Base-by-base conservation (phyloP, 1,140 invertebrate species). In the Neodiprion pinetum region DNA sequence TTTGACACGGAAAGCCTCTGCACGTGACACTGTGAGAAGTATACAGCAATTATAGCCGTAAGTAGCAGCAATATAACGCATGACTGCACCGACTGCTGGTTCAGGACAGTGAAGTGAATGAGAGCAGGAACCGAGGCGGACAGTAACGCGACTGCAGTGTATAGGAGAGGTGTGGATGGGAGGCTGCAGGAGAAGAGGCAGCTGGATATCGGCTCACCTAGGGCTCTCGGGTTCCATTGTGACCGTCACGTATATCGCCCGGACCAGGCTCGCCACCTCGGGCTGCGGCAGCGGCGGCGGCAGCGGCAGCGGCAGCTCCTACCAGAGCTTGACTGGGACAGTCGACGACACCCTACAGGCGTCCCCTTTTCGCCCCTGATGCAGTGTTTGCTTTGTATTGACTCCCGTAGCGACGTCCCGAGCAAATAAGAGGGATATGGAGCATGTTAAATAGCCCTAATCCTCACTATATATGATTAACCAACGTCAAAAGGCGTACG, bases 341-440 rank as follows among this genome's bases (percentile, higher is more conserved):
- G 72, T 28, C 61, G 61, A 70, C 48, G 23, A 48, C 50, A 21
- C 53, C 14, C 70, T 72, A 48, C 67, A 47, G 28, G 23, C 67
- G 67, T n/a, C 66, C 70, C 21, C 48, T 47, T 70, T 66, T 21
- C 67, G 40, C 28, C 28, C 49, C 17, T 61, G 23, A 75, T 72
- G 50, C 74, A 23, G 21, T 75, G 72, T 76, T 76, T 76, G 75
- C 75, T 76, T 76, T 76, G 67, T 74, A 76, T 76, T 76, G 75
- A 76, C 70, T 76, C 67, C 67, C 47, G 48, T 70, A 72, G 65
- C 28, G 28, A 67, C 40, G 49, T 40, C 40, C 71, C 48, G 75
- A 72, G 70, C 75, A 76, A 76, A 76, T 76, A 76, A 74, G 69
- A 67, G 74, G 72, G 72, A 74, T 74, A 73, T 76, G 67, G 75